Base-by-base conservation (phyloP, 23 tunicate genomes). In the Corella eumyota region DNA sequence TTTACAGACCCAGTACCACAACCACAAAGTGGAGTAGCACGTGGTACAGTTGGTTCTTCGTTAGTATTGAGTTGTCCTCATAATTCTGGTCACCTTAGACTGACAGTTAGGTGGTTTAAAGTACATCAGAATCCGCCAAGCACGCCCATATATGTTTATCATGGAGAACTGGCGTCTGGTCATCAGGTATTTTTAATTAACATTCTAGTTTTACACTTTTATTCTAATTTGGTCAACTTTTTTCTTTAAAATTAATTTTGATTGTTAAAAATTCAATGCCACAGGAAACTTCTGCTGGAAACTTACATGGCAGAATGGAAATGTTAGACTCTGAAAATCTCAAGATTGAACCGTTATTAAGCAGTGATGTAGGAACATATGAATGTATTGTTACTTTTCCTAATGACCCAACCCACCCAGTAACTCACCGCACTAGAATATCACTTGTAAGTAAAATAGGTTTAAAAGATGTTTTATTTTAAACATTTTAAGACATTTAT, bases 341-440 rank as follows among this genome's bases (percentile, higher is more conserved):
- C 49, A 35, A 58, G 2, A 67, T 76, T 22, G 48, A 66, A 21
- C 74, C 83, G 4, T 36, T 76, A 0, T 61, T 30, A 30, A 56
- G 66, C 3, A 13, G 36, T 32, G 83, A 76, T 27, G 26, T 61
- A 17, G 83, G 83, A 20, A 47, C 68, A 5, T 76, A 61, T 34
- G 76, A 76, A 48, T 76, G 83, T 37, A 27, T 34, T 4, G 74
- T 76, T n/a, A 46, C 36, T 54, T 76, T 66, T 59, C 83, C 69
- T 21, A 24, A 37, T 13, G 1, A 37, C 4, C 5, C 9, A 30
- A 32, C 60, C 21, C 56, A 28, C 61, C 61, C 45, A 3, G 46
- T 36, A 32, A 48, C 56, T n/a, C 56, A 61, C 11, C 78, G 46
- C 33, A 51, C 60, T 7, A 31, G 20, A 1, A 30, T 72, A 2